Conservation (phyloP, 2,113 vertebrate genomes). For the Carettochelys insculpta region DNA sequence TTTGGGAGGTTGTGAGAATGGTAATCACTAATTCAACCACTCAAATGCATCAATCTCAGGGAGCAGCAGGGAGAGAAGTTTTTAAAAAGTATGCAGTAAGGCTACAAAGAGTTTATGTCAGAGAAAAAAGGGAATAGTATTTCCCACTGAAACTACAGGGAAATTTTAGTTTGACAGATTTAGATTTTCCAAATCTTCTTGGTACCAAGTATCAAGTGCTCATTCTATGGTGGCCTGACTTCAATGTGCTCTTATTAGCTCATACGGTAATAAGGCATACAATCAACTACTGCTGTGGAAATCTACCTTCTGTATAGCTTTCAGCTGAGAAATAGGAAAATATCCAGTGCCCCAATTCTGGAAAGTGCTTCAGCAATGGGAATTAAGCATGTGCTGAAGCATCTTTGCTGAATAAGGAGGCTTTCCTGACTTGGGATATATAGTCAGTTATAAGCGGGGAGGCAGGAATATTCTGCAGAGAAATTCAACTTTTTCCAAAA, state of each 20-base stretch:
- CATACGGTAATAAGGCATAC: fast-evolving
- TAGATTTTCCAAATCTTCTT: background rate
- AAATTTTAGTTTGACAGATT: slow-evolving; percentile 5
- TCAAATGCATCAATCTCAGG: background rate
- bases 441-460: background rate
- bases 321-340: background rate
- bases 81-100: background rate
- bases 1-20: background rate
- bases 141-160: background rate
- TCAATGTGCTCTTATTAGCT: background rate
- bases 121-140: background rate
- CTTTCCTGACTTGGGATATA: fast-evolving
- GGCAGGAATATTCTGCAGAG: background rate
- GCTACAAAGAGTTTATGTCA: background rate
- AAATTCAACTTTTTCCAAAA: background rate
- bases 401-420: background rate
- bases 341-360: background rate
- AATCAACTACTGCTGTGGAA: background rate
- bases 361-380: background rate
- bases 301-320: background rate
- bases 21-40: background rate
- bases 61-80: background rate
- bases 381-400: background rate
- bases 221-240: background rate
- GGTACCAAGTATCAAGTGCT: background rate